phyloP scores from a whole-genome alignment of 2,113 vertebrate genomes.

The Mellivora capensis region DNA sequence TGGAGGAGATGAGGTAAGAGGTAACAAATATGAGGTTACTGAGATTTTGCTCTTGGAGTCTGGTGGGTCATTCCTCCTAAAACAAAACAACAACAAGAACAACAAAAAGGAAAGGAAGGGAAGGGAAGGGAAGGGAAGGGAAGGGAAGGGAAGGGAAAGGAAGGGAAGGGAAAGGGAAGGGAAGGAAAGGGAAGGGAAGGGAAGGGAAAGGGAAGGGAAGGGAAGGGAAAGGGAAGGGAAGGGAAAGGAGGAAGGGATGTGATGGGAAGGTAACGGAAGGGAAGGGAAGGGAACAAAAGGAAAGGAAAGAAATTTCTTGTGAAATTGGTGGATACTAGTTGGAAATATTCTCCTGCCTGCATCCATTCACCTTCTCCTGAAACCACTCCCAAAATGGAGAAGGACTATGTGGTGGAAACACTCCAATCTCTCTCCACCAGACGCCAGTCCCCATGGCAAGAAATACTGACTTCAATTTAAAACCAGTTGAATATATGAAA shows the following conservation, averaged over 20 bases:
- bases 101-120: too few relatives aligned
- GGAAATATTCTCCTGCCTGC: background rate
- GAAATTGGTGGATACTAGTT: background rate
- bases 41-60: background rate
- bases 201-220: too few relatives aligned
- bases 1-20: background rate
- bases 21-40: background rate
- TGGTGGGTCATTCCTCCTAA: background rate
- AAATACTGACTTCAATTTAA: background rate
- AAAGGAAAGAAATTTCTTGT: background rate
- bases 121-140: too few relatives aligned
- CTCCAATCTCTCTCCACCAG: background rate
- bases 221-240: too few relatives aligned
- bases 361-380: background rate
- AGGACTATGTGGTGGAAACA: background rate
- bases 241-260: too few relatives aligned
- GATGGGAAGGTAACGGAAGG: too few relatives aligned
- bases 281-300: background rate
- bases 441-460: background rate
- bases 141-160: too few relatives aligned
- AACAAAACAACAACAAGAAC: background rate
- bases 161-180: background rate
- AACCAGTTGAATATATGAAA: background rate
- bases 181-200: too few relatives aligned
- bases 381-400: background rate